Evolutionary conservation across 2,113 vertebrate genomes (phyloP).

Genomic region (Pteropus alecto): DNA sequence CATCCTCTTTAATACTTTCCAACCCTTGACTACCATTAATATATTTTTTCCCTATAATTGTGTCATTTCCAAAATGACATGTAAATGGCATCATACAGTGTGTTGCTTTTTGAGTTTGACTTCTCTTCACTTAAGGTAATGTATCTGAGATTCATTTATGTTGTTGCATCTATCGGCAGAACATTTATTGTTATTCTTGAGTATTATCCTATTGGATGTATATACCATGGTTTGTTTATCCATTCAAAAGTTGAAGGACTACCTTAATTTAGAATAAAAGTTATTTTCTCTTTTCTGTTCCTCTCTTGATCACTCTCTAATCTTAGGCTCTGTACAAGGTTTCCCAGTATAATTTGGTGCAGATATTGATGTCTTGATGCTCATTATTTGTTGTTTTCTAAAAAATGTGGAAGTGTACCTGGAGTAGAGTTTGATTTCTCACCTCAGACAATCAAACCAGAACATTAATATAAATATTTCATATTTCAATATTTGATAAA

Average conservation of each 20-base stretch:
- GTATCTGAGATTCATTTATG: neutral
- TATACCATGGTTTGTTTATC: neutral
- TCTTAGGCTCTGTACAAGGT: neutral
- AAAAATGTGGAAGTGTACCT: neutral
- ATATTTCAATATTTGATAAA: neutral
- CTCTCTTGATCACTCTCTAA: neutral
- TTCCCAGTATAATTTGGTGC: neutral
- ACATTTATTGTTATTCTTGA: neutral
- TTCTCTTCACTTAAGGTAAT: neutral
- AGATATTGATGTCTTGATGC: neutral
- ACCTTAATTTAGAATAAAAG: neutral
- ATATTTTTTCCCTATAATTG: neutral
- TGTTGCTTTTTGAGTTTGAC: neutral
- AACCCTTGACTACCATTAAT: neutral
- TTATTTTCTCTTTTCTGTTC: neutral
- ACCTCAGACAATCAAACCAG: neutral
- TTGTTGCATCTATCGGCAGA: neutral
- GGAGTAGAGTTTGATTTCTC: neutral
- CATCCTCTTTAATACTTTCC: neutral
- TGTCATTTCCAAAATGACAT: neutral
- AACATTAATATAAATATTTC: neutral
- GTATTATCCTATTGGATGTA: neutral
- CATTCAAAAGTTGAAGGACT: neutral
- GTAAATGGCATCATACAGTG: neutral
- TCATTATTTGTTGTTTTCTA: neutral